Evolutionary conservation across 2,113 vertebrate species (phyloP), one percentile per base, ranked within the genome.

Genomic region (Alligator mississippiensis): DNA sequence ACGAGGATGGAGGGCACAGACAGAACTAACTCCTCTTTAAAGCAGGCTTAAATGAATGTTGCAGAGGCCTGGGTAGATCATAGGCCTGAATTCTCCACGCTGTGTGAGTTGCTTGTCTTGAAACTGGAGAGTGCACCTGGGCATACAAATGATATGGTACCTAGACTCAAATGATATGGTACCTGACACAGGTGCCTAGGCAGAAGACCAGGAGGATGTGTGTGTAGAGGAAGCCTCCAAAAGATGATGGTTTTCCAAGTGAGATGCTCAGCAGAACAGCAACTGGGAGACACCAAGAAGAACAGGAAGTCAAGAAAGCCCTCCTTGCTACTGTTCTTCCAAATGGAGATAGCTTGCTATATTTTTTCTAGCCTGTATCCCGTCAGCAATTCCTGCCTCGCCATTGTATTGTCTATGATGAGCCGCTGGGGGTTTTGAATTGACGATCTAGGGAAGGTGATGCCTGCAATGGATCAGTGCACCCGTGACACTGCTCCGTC

Each of bases 401-500:
- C 57, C 85, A 83, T 59, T 94, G 94, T 54, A 9, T 34, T 34
- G 64, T 58, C 11, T 96, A 94, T 93, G 95, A 93, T 68, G 85
- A 95, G 89, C 90, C 90, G 88, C 92, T 94, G 90, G 89, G 90
- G 81, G 58, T 93, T 95, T 91, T 87, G 95, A 96, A 94, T 89
- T 47, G 82, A 97, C 96, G 96, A 96, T 93, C 90, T 54, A 93
- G 93, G 93, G 82, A 97, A 92, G 85, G 87, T 70, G 84, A 86
- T 87, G 94, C 96, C 93, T 89, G 24, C 97, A 96, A 82, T 97
- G 96, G 96, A 96, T 97, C 95, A 96, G 75, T 91, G 68, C 96
- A 97, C 93, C 90, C 92, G 82, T 96, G 85, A 94, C 95, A 93
- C 91, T 96, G 97, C 97, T 97, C 95, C 94, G 90, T 97, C 97